Base-by-base conservation (phyloP, 2,797 vertebrate species). In the Columba guinea region DNA sequence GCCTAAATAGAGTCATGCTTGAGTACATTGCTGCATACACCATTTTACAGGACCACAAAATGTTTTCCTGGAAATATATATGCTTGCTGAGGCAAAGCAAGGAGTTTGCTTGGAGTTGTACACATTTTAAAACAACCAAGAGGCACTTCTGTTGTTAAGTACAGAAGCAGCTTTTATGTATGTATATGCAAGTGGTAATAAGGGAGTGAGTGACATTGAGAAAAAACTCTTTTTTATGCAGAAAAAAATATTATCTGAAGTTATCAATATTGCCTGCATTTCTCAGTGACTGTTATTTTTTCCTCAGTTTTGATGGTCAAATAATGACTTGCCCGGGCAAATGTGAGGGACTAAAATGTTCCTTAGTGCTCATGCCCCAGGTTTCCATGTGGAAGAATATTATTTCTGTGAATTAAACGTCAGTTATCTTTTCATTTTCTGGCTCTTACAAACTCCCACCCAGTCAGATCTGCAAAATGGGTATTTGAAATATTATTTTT, bases 401-500 rank as follows among this genome's bases (percentile, higher is more conserved):
- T 37, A 13, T 76, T 94, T 87, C 16, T 74, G 28, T 52, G 27
- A 20, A 37, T 67, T 73, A 75, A 75, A 79, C 78, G 96, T 84
- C 52, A 69, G 30, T 87, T 87, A 58, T 35, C 4, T 3, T 74
- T 44, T 75, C 34, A 34, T 64, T 84, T 88, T 77, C 39, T 83
- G 26, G 1, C 12, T 83, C 22, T 49, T 93, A 24, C 32, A 85
- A 81, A 62, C 24, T 92, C 58, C 49, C 44, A 55, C 32, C 9
- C 26, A 89, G 27, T 60, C 63, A 53, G 56, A 80, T 71, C 59
- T 87, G 41, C 28, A 82, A 91, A 94, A 82, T 12, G 19, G 21
- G 49, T 92, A 89, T 74, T 55, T 81, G 52, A 86, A 94, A 82
- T 76, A 75, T 48, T 87, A 78, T 92, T 95, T 90, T 91, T 90